Percentiles rank a stretch among this genome's conserved stretches.
Evolutionary conservation across 2,113 vertebrate genomes (phyloP).

Genomic region (Chloebia gouldiae): DNA sequence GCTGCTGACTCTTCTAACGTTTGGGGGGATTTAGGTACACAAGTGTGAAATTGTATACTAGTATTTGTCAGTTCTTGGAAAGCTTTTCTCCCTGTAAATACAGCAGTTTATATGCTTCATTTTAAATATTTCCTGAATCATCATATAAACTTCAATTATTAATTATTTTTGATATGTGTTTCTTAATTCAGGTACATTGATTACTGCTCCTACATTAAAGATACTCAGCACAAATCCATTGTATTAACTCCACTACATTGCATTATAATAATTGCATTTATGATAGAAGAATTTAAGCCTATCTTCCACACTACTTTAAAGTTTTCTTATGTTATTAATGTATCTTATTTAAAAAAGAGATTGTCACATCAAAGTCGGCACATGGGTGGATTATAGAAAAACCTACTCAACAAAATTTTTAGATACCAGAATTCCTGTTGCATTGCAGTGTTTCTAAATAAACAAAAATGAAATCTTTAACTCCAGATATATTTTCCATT

Average conservation of each 20-base stretch:
- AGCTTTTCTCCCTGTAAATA: slow-evolving; percentile 56
- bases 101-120: not conserved
- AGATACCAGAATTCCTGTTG: not conserved
- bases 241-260: not conserved
- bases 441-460: not conserved
- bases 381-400: not conserved
- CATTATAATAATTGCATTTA: not conserved
- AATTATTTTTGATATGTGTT: not conserved
- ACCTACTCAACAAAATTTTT: not conserved
- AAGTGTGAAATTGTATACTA: not conserved
- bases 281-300: not conserved
- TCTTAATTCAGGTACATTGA: not conserved
- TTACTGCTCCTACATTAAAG: not conserved
- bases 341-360: not conserved
- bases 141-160: not conserved
- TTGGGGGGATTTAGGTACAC: not conserved
- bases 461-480: not conserved
- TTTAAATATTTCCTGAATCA: not conserved
- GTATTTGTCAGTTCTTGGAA: slow-evolving; percentile 70
- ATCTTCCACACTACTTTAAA: not conserved
- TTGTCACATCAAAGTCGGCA: not conserved
- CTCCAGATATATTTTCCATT: not conserved
- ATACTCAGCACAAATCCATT: not conserved
- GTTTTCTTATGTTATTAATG: not conserved
- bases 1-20: not conserved